These are phyloP conservation scores for Vanessa cardui DNA, from an alignment of 2,888 invertebrate species.

Conservation along the genomic window DNA sequence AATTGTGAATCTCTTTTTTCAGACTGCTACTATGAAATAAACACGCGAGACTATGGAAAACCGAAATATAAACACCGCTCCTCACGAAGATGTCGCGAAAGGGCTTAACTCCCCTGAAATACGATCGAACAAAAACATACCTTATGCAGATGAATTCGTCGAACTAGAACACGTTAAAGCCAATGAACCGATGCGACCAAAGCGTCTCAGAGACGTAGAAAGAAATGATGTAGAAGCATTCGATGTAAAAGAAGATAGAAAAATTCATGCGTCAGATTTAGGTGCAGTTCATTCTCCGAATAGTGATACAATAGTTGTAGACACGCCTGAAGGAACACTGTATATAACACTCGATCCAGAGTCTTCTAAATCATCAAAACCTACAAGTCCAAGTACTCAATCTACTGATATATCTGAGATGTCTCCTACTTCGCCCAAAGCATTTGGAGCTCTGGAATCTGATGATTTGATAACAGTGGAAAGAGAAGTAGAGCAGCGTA, in stretches of 20 bases:
- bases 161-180: conserved; percentile 54
- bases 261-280: conserved; percentile 65
- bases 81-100: conserved; percentile 55
- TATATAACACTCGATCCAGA: conserved; percentile 76
- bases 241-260: conserved; percentile 42
- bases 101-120: conserved; percentile 72
- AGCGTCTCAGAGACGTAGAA: conserved; percentile 51
- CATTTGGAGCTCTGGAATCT: conserved; percentile 60
- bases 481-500: conserved; percentile 54
- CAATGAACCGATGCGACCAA: conserved; percentile 55
- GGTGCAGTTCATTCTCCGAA: conserved; percentile 69
- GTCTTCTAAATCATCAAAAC: conserved; percentile 51
- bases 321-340: conserved; percentile 75
- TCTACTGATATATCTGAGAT: conserved; percentile 54
- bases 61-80: conserved; percentile 43
- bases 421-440: conserved; percentile 60
- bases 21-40: conserved; percentile 66
- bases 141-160: conserved; percentile 62
- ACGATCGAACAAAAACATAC: conserved; percentile 47
- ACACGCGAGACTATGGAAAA: conserved; percentile 53
- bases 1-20: conserved; percentile 45
- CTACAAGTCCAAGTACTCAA: conserved; percentile 53
- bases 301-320: conserved; percentile 74
- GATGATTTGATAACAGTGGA: conserved; percentile 61
- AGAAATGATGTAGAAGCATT: conserved; percentile 44